Conservation (phyloP, 2,797 vertebrate genomes). For the Hyperoplus lanceolatus region DNA sequence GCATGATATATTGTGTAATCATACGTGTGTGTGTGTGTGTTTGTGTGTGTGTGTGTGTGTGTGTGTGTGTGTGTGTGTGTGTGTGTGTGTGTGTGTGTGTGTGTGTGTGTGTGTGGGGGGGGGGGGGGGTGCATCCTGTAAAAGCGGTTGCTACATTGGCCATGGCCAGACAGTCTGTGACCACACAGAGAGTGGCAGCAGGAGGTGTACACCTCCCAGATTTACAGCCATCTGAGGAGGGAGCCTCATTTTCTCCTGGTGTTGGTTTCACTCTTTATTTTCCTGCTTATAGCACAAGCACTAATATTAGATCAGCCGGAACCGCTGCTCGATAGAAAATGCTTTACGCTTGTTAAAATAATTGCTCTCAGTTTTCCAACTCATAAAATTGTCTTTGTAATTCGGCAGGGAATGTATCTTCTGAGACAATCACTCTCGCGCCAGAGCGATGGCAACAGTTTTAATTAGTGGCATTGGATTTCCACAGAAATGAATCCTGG, state of each 20-base stretch:
- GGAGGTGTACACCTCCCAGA: constrained; percentile 79
- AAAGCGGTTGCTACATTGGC: constrained; percentile 69
- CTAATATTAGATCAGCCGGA: constrained; percentile 84
- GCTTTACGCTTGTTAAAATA: constrained; percentile 86
- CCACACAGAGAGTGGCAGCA: constrained; percentile 85
- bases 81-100: not conserved
- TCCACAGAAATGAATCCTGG: constrained; percentile 86
- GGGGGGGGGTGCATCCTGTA: constrained; percentile 61
- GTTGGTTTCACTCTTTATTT: constrained; percentile 72
- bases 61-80: not conserved
- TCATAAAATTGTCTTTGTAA: constrained; percentile 86
- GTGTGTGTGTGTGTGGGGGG: constrained; percentile 17
- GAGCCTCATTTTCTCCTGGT: constrained; percentile 68
- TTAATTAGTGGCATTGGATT: constrained; percentile 88
- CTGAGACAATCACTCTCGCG: constrained; percentile 80
- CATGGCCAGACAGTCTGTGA: constrained; percentile 84
- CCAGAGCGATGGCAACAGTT: constrained; percentile 79
- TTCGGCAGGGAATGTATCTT: constrained; percentile 81
- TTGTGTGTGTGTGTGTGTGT: not conserved
- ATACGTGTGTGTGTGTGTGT: not conserved
- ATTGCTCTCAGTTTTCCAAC: constrained; percentile 84
- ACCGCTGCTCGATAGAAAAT: constrained; percentile 82
- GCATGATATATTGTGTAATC: constrained; percentile 39
- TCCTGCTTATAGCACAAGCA: constrained; percentile 76
- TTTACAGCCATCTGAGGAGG: constrained; percentile 77